These are phyloP conservation scores for Psittacula cyanocephala DNA, from an alignment of 2,113 vertebrate species.

Conservation along the genomic window DNA sequence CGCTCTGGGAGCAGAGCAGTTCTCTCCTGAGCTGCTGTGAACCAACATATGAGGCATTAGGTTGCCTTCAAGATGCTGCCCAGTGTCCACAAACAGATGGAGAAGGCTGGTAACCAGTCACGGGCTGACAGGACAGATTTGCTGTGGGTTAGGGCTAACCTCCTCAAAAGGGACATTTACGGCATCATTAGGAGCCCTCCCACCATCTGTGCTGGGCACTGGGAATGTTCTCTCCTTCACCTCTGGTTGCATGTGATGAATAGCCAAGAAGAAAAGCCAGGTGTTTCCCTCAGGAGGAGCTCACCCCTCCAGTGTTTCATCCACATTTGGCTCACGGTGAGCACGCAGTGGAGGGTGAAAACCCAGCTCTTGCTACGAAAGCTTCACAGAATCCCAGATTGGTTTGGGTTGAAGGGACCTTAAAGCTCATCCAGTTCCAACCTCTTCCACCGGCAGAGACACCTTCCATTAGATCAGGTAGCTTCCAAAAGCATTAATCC, in stretches of 20 bases:
- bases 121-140: background rate
- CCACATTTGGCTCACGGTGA: accelerated
- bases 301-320: background rate
- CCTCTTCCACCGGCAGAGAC: background rate
- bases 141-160: background rate
- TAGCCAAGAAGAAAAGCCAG: background rate
- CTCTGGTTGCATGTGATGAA: background rate
- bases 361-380: background rate
- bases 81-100: background rate
- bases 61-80: background rate
- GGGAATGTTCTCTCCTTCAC: background rate
- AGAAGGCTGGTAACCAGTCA: background rate
- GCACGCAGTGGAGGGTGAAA: accelerated
- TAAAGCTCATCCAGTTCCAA: background rate
- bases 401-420: background rate
- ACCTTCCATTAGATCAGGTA: background rate
- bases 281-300: background rate
- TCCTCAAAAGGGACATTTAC: background rate
- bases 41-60: accelerated
- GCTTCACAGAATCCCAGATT: background rate
- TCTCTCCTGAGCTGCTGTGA: background rate
- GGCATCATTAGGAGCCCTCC: background rate
- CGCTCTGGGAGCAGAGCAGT: background rate
- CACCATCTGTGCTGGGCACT: background rate
- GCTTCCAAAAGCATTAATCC: background rate